Conservation (phyloP, 2,797 vertebrate genomes). For the Spinus pinus region DNA sequence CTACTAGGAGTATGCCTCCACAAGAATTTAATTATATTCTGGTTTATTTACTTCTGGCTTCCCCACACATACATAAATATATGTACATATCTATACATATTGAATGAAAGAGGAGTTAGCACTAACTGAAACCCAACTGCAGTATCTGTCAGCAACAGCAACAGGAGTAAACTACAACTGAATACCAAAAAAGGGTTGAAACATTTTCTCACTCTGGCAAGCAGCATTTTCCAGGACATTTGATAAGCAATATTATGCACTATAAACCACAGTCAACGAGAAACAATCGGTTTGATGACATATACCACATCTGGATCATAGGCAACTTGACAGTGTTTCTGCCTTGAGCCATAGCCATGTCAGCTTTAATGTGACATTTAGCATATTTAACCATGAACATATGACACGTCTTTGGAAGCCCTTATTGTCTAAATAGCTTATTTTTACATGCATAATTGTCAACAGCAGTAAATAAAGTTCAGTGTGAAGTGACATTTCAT, state of each 20-base stretch:
- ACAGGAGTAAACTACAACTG: background rate
- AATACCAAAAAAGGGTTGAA: background rate
- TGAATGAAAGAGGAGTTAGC: background rate
- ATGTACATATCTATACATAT: background rate
- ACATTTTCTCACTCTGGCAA: background rate
- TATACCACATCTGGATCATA: constrained; percentile 28
- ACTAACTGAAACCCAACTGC: background rate
- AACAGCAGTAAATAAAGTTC: constrained; percentile 42
- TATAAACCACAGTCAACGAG: constrained; percentile 14
- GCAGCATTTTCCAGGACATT: constrained; percentile 8
- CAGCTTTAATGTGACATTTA: constrained; percentile 58
- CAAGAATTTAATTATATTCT: background rate
- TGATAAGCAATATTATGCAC: constrained; percentile 2
- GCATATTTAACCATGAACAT: constrained; percentile 50
- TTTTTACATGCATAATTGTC: constrained; percentile 49
- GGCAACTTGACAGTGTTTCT: constrained; percentile 35
- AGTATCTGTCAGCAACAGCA: background rate
- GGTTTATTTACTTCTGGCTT: background rate
- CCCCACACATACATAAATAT: background rate
- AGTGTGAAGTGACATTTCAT: constrained; percentile 43
- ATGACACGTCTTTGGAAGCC: constrained; percentile 36
- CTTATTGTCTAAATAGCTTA: constrained; percentile 22
- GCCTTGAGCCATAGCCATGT: constrained; percentile 26
- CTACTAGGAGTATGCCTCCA: background rate
- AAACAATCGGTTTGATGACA: constrained; percentile 50